These are phyloP conservation scores for Chrysolina oricalcia DNA, from an alignment of 2,888 invertebrate genomes.

Conservation along the genomic window DNA sequence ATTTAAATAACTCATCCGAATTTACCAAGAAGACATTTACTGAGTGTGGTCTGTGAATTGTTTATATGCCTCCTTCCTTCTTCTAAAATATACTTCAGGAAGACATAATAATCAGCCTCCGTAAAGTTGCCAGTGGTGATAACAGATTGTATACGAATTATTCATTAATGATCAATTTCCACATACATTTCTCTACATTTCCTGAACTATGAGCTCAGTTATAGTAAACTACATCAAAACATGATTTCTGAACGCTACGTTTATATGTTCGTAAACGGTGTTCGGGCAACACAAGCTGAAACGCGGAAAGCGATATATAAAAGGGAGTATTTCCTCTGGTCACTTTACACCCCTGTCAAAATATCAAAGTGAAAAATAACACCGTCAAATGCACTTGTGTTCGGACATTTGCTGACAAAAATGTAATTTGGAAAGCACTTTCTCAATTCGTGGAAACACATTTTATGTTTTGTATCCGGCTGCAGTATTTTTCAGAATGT, in stretches of 20 bases:
- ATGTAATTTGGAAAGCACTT: slow-evolving; percentile 49
- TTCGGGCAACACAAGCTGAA: slow-evolving; percentile 42
- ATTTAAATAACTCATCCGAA: too few relatives aligned
- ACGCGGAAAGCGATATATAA: slow-evolving; percentile 50
- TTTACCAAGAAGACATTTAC: too few relatives aligned
- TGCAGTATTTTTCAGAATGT: not conserved
- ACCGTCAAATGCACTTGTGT: slow-evolving; percentile 69
- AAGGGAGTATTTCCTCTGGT: slow-evolving; percentile 62
- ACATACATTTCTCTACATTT: not conserved
- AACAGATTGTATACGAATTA: not conserved
- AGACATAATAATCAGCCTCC: too few relatives aligned
- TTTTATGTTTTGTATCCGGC: slow-evolving; percentile 37
- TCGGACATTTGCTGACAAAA: slow-evolving; percentile 55
- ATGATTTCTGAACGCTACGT: slow-evolving; percentile 2
- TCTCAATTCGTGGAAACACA: slow-evolving; percentile 38
- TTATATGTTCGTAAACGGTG: slow-evolving; percentile 36
- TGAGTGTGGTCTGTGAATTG: too few relatives aligned
- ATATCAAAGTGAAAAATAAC: slow-evolving; percentile 70
- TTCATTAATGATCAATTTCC: not conserved
- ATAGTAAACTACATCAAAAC: not conserved
- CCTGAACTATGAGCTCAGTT: not conserved
- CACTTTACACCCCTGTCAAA: slow-evolving; percentile 69
- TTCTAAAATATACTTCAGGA: too few relatives aligned
- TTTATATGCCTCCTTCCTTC: too few relatives aligned
- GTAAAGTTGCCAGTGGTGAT: too few relatives aligned